These are phyloP conservation scores for Hippocampus mohnikei DNA, from an alignment of 2,113 vertebrate genomes.

Conservation along the genomic window DNA sequence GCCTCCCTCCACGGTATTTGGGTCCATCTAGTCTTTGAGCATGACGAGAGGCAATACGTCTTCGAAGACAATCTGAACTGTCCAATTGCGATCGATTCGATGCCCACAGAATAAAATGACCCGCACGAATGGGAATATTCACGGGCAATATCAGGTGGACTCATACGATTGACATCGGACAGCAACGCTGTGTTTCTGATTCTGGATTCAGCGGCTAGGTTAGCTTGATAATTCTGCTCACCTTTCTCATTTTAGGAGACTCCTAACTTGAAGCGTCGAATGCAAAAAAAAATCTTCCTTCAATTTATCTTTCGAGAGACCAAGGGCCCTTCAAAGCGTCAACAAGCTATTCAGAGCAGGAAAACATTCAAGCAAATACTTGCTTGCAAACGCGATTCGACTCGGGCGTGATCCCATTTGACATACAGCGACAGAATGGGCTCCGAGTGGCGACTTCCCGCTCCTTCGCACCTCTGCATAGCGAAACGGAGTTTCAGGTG, in stretches of 20 bases:
- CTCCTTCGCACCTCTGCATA: constrained; percentile 28
- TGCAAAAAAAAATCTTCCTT: constrained; percentile 26
- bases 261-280: constrained; percentile 46
- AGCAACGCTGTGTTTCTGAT: neutral
- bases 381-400: constrained; percentile 48
- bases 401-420: constrained; percentile 49
- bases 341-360: constrained; percentile 33
- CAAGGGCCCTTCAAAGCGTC: constrained; percentile 30
- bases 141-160: neutral
- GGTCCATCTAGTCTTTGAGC: neutral
- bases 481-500: constrained; percentile 43
- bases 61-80: too few relatives aligned
- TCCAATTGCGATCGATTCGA: neutral
- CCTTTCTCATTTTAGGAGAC: constrained; percentile 22
- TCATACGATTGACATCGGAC: neutral
- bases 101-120: neutral
- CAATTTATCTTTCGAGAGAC: constrained; percentile 42
- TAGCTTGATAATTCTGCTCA: neutral
- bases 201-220: neutral
- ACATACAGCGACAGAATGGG: constrained; percentile 48
- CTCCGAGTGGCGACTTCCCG: constrained; percentile 37
- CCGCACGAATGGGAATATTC: neutral
- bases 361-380: constrained; percentile 44
- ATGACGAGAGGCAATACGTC: neutral
- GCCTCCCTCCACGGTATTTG: neutral